Conservation (phyloP, 2,113 vertebrate genomes). For the Tychaedon coryphoeus region DNA sequence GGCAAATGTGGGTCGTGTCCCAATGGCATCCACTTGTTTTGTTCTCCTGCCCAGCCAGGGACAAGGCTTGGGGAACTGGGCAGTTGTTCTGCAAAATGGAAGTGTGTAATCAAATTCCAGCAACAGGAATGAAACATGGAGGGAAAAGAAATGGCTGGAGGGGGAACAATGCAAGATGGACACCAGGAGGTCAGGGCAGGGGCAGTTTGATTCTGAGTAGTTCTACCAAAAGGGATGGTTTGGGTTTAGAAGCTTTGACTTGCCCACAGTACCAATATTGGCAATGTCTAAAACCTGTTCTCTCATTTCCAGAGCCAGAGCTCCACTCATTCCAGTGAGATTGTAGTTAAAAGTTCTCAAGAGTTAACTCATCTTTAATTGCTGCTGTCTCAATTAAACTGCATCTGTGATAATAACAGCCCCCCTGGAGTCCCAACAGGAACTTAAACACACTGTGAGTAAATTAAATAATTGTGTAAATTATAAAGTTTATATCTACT, state of each 20-base stretch:
- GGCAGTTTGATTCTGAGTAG: background rate
- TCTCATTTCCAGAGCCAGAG: background rate
- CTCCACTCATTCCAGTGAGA: background rate
- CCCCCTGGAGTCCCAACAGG: background rate
- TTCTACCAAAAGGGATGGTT: background rate
- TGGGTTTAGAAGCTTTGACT: background rate
- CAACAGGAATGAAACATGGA: rapidly evolving
- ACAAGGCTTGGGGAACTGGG: background rate
- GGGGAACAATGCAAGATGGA: background rate
- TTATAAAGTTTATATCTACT: background rate
- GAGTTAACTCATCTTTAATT: slow-evolving; percentile 20
- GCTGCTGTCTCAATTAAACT: slow-evolving; percentile 20
- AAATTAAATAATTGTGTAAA: slow-evolving; percentile 18
- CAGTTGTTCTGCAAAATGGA: background rate
- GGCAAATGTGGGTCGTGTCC: rapidly evolving
- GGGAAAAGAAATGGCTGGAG: background rate
- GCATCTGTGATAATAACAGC: background rate
- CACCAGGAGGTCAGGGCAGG: background rate
- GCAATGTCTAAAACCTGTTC: background rate
- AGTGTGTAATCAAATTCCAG: background rate
- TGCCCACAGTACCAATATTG: background rate
- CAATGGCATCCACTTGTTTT: rapidly evolving
- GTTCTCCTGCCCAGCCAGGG: background rate
- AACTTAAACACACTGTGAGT: background rate
- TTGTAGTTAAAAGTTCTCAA: background rate